Base-by-base conservation (phyloP, 1,140 invertebrate genomes). In the Bombus sibiricus region DNA sequence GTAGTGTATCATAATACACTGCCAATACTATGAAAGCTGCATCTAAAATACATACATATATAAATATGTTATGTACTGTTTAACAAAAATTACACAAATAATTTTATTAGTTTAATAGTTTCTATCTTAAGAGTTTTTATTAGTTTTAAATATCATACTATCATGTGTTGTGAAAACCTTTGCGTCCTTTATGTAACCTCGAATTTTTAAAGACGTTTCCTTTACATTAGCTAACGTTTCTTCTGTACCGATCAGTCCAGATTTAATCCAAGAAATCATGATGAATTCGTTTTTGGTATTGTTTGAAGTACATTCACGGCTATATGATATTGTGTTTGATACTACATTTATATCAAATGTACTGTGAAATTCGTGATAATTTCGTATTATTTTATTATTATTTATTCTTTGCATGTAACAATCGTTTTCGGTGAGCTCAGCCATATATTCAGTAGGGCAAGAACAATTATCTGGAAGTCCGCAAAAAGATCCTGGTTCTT, bases 181-280 rank as follows among this genome's bases (percentile, higher is more conserved):
- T 6, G 82, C 87, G 74, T 93, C 92, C 13, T 84, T 91, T 15
- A 93, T 34, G 4, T 88, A 92, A 34, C 92, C 93, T 13, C 73
- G 47, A 13, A 92, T 77, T 22, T 82, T 47, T 12, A 77, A 13
- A 22, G 37, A n/a, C 1, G 82, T 13, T 37, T 81, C 62, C 3
- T 57, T 80, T 9, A 78, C 34, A 12, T 73, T 64, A 18, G n/a
- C 71, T n/a, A 83, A 37, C 13, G 66, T 39, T 4, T 66, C 69
- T 68, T 69, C 64, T 18, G 34, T 28, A 18, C 72, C n/a, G 15
- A 62, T 3, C 64, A 32, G 15, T 25, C 41, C 5, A 39, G 39
- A 62, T 3, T 41, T 89, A 43, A 81, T 83, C 90, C 89, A 91
- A 25, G 80, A 89, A 73, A 93, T 89, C 22, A 18, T 85, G 0